Base-by-base conservation (phyloP, 2,888 invertebrate genomes). In the Metopia argyrocephala region DNA sequence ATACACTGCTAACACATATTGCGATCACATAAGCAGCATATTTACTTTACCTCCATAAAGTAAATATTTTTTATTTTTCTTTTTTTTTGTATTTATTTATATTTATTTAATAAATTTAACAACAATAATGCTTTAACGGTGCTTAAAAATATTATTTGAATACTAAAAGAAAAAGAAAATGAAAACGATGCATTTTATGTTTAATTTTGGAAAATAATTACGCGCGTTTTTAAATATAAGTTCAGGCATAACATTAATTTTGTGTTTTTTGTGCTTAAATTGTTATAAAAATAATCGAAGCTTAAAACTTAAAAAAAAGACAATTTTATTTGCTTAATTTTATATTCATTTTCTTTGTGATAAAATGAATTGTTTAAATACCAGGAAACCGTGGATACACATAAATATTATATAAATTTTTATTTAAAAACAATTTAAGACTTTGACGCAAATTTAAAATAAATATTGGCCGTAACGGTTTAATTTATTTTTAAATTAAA, bases 71-170 rank as follows among this genome's bases (percentile, higher is more conserved):
- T 12, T 4, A 15, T 38, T 38, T 31, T 38, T 38, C 9, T 54
- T 48, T 15, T 48, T 48, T 48, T 12, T 48, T 18, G 15, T 48
- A 54, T 54, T 54, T 54, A 23, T 54, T n/a, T 54, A 25, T 54
- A 25, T 25, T 25, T 54, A 25, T 12, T 54, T 54, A 23, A 52
- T n/a, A 52, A 52, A 52, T 21, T 52, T 52, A 52, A 25, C 52
- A 52, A 23, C 68, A 54, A 52, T 75, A 75, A 75, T 61, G 46
- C 54, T 21, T 64, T 57, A 69, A 69, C 54, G 48, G 69, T 38
- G 69, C 50, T 76, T 76, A 48, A 69, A 76, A 28, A 23, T 15
- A 68, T 69, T 76, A 46, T 31, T 64, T 76, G 56, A 12, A 12
- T 38, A 38, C 70, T 27, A 31, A 54, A 31, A 45, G 7, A 21